Evolutionary conservation across 2,797 vertebrate species (phyloP).

Genomic region (Pyrrhura leucotis): DNA sequence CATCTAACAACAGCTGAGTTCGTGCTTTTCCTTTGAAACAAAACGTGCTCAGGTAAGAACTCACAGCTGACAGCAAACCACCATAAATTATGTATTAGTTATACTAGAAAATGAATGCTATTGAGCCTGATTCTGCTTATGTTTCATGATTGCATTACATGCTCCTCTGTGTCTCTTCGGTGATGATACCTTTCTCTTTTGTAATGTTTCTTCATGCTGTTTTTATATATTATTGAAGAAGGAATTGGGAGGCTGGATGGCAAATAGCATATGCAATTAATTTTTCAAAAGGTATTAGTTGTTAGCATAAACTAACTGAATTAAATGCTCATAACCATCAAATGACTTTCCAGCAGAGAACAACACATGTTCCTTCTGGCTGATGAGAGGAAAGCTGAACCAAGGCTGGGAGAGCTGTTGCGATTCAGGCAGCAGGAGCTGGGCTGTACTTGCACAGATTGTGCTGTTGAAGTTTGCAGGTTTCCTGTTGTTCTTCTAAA

Average conservation of each 20-base stretch:
- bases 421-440: not conserved
- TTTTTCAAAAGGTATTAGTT: constrained; percentile 11
- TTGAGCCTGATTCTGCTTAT: not conserved
- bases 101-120: not conserved
- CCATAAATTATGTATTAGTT: constrained; percentile 21
- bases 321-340: not conserved
- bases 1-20: not conserved
- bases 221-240: not conserved
- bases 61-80: not conserved
- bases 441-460: not conserved
- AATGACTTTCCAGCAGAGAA: not conserved
- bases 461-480: not conserved
- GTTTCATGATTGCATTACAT: not conserved
- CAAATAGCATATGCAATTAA: not conserved
- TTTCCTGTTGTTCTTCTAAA: not conserved
- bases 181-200: not conserved
- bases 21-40: not conserved
- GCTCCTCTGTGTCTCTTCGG: not conserved
- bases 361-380: not conserved
- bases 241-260: not conserved
- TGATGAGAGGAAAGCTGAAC: not conserved
- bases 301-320: not conserved
- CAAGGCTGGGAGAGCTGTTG: not conserved
- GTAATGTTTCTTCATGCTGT: not conserved
- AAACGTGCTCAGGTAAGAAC: not conserved